These are phyloP conservation scores for Melanogrammus aeglefinus DNA, from an alignment of 2,797 vertebrate species.

Conservation along the genomic window DNA sequence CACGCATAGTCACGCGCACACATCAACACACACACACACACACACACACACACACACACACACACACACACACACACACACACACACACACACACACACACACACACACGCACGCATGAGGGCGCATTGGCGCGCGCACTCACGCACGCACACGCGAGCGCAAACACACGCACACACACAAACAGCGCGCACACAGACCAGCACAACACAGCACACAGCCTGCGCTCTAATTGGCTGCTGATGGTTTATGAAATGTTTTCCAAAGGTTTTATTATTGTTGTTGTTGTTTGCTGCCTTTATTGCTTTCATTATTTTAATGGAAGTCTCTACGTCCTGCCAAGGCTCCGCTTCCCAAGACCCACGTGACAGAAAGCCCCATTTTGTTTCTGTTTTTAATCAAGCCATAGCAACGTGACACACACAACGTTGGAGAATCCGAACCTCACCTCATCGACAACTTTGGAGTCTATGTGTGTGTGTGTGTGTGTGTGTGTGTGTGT, in stretches of 20 bases:
- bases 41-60: conserved; percentile 45
- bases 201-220: conserved; percentile 86
- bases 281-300: conserved; percentile 81
- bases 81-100: conserved; percentile 54
- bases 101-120: not conserved
- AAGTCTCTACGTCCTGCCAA: conserved; percentile 34
- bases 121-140: conserved; percentile 73
- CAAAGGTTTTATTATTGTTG: conserved; percentile 88
- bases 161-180: conserved; percentile 55
- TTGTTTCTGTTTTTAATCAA: not conserved
- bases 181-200: conserved; percentile 46
- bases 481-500: conserved; percentile 25
- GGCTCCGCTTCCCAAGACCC: conserved; percentile 49
- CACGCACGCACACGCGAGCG: too few relatives aligned
- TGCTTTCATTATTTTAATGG: conserved; percentile 82
- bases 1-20: conserved; percentile 27
- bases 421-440: too few relatives aligned
- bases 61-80: conserved; percentile 17
- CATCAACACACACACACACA: too few relatives aligned
- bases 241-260: conserved; percentile 94
- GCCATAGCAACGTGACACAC: too few relatives aligned
- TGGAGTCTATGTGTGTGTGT: conserved; percentile 6
- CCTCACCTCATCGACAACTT: not conserved
- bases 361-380: not conserved
- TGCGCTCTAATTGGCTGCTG: conserved; percentile 99